A percentile compares a stretch with the other conserved stretches of the same genome.
Evolutionary conservation across 1,140 invertebrate species (phyloP).

Genomic region (Heliconius himera): DNA sequence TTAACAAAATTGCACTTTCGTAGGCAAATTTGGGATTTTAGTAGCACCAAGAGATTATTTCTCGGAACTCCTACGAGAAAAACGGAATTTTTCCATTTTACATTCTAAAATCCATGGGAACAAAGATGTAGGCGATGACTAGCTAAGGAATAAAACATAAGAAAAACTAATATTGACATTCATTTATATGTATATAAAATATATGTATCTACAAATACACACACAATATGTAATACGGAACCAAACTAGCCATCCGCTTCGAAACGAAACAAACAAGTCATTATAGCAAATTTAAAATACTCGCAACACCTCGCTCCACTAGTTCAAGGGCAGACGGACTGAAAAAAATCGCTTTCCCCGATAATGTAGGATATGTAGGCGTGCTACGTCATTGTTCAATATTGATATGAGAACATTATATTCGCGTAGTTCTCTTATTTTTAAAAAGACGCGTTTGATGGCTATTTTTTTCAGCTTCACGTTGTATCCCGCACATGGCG

Average conservation of each 20-base stretch:
- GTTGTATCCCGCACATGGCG: no score
- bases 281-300: constrained; percentile 35
- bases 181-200: background rate
- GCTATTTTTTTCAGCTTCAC: no score
- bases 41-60: no score
- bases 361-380: constrained; percentile 29
- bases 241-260: background rate
- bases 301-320: constrained; percentile 46
- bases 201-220: background rate
- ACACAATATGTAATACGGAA: background rate
- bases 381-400: constrained; percentile 22
- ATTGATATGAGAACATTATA: constrained; percentile 13
- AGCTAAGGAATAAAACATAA: no score
- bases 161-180: background rate
- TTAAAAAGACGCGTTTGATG: no score
- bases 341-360: constrained; percentile 36
- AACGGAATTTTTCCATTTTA: no score
- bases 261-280: background rate
- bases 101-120: no score
- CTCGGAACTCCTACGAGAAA: no score
- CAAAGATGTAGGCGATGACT: no score
- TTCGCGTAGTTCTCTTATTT: no score
- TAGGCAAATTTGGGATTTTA: no score
- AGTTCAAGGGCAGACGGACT: constrained; percentile 55
- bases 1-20: no score